Evolutionary conservation across 2,113 vertebrate species (phyloP).

Genomic region (Vidua macroura): DNA sequence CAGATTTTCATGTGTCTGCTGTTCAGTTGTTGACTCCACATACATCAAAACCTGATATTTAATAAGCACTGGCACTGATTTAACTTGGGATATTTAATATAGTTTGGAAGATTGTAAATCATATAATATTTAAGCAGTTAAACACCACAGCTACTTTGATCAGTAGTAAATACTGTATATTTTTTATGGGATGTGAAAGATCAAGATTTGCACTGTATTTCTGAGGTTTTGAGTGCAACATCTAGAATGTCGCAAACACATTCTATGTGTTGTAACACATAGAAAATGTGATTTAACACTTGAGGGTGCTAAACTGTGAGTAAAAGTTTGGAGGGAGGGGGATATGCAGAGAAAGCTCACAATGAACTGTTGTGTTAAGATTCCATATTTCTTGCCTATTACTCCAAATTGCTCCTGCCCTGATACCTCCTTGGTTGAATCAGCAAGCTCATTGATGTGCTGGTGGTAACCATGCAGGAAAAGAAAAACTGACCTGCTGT

Average conservation of each 20-base stretch:
- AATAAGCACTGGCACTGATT: conserved; percentile 14
- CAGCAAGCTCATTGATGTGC: neutral
- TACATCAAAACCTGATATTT: conserved; percentile 59
- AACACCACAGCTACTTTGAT: neutral
- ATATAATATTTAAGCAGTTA: neutral
- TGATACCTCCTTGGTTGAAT: neutral
- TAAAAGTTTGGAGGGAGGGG: rapidly evolving
- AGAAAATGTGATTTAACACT: neutral
- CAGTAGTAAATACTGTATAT: neutral
- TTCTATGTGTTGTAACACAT: too few species aligned
- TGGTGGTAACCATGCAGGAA: neutral
- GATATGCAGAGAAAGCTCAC: neutral
- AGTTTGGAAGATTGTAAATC: neutral
- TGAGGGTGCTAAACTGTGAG: neutral
- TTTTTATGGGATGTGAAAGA: neutral
- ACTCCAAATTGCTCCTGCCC: neutral
- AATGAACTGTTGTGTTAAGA: neutral
- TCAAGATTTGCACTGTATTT: neutral
- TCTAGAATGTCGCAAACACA: neutral
- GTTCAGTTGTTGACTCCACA: conserved; percentile 33
- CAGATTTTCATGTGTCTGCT: conserved; percentile 36
- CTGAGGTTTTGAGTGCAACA: neutral
- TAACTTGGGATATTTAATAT: conserved; percentile 13
- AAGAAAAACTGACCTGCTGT: neutral
- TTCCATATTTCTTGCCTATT: neutral